Percentiles rank a stretch among this genome's conserved stretches.
phyloP scores from a whole-genome alignment of 2,797 vertebrate species.

The Lagocephalus sceleratus region DNA sequence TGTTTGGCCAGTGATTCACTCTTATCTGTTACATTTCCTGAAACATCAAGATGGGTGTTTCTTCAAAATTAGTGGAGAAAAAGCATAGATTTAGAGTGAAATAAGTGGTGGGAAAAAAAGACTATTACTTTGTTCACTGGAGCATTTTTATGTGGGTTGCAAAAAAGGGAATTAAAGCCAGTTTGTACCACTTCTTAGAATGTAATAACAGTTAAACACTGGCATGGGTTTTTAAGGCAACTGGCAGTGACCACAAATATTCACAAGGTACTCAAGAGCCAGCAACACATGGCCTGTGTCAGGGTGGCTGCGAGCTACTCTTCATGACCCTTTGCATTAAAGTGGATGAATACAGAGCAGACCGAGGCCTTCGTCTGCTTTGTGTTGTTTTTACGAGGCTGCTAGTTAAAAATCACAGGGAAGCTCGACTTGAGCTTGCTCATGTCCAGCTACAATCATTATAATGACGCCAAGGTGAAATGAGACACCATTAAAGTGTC shows the following conservation, averaged over 20 bases:
- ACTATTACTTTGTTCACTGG: constrained; percentile 24
- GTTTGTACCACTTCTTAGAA: constrained; percentile 22
- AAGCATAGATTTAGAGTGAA: constrained; percentile 15
- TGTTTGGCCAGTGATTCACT: neutral
- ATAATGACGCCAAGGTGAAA: no score
- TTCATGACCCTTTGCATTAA: no score
- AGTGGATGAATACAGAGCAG: no score
- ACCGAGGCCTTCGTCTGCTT: no score
- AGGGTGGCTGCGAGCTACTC: no score
- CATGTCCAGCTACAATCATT: no score
- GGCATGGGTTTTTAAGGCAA: constrained; percentile 26
- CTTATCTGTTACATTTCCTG: neutral
- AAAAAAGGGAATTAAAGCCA: constrained; percentile 15
- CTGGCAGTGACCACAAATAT: constrained; percentile 46
- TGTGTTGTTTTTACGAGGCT: no score
- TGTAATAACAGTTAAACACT: constrained; percentile 39
- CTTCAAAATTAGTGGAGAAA: constrained; percentile 3
- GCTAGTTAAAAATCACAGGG: no score
- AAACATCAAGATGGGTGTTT: constrained; percentile 18
- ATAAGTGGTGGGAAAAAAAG: constrained; percentile 7
- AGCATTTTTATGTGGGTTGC: constrained; percentile 16
- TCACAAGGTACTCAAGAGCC: constrained; percentile 33
- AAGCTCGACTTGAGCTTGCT: no score
- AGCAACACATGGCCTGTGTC: no score
- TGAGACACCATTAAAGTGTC: no score